A percentile compares a stretch with the other conserved stretches of the same genome.
Evolutionary conservation across 2,888 invertebrate genomes (phyloP).

Genomic region (Pyrochroa serraticornis): DNA sequence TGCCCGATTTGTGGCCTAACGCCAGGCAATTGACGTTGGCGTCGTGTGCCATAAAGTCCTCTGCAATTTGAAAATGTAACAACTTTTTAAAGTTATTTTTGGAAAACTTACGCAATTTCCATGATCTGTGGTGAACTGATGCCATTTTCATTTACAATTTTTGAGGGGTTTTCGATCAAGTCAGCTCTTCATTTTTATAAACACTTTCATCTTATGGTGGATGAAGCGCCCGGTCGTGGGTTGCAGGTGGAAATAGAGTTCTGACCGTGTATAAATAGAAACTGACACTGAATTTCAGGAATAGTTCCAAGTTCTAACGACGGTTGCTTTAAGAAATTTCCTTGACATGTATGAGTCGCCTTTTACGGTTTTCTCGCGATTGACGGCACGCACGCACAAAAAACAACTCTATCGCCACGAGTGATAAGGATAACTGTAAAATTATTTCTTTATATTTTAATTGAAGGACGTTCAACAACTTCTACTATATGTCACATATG

Average conservation of each 20-base stretch:
- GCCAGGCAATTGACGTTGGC: conserved; percentile 88
- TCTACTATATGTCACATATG: not conserved
- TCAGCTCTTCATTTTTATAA: too few species aligned
- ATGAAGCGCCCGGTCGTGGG: too few species aligned
- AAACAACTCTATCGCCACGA: conserved; percentile 31
- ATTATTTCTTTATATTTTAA: conserved; percentile 23
- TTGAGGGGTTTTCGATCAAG: conserved; percentile 5
- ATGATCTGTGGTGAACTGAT: conserved; percentile 68
- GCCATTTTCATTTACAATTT: conserved; percentile 47
- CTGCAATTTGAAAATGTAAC: conserved; percentile 61
- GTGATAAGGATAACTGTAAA: conserved; percentile 37
- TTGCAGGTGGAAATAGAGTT: conserved; percentile 36
- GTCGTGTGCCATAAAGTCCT: conserved; percentile 87
- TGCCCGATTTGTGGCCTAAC: conserved; percentile 88
- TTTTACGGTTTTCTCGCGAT: conserved; percentile 41
- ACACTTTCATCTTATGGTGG: too few species aligned
- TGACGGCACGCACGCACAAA: conserved; percentile 23
- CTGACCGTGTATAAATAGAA: conserved; percentile 33
- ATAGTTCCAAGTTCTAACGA: conserved; percentile 29
- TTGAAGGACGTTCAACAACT: conserved; percentile 29
- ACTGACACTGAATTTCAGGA: conserved; percentile 30
- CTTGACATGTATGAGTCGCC: conserved; percentile 49
- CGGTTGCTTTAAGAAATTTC: conserved; percentile 41
- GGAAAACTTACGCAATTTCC: conserved; percentile 79
- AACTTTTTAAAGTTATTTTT: conserved; percentile 3